A percentile compares a stretch with the other conserved stretches of the same genome.
phyloP scores from a whole-genome alignment of 2,888 invertebrate species.

The Drosophila quinaria region DNA sequence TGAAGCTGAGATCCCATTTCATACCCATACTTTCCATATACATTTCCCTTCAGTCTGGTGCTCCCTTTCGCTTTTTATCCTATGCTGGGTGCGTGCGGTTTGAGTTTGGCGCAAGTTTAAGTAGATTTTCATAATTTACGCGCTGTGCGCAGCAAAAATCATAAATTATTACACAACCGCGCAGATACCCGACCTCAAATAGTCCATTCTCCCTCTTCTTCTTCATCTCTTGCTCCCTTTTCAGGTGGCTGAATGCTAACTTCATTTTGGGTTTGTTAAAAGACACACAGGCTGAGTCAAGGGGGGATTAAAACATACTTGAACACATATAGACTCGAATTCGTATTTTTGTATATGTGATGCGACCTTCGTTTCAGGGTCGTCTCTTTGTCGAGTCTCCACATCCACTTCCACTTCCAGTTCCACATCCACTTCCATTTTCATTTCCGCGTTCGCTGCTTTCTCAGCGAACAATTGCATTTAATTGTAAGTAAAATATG shows the following conservation, averaged over 20 bases:
- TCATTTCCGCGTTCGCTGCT: constrained; percentile 18
- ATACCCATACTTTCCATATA: neutral
- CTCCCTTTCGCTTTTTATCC: neutral
- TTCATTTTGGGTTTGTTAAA: constrained; percentile 33
- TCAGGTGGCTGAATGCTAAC: constrained; percentile 37
- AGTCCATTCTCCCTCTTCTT: neutral
- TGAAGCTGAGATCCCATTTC: constrained; percentile 31
- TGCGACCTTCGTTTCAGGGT: constrained; percentile 40
- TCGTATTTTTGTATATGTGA: neutral
- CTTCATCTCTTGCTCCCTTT: neutral
- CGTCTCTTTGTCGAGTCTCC: constrained; percentile 9
- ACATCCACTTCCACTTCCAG: constrained; percentile 9
- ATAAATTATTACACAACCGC: constrained; percentile 70
- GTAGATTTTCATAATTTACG: constrained; percentile 82
- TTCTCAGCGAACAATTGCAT: constrained; percentile 68
- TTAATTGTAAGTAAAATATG: constrained; percentile 82
- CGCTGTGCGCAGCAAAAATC: constrained; percentile 64
- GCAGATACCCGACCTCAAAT: neutral
- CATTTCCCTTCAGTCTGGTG: neutral
- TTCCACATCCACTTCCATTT: neutral
- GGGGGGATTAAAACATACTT: constrained; percentile 11
- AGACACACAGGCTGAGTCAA: constrained; percentile 5
- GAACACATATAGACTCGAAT: neutral
- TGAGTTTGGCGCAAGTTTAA: constrained; percentile 68
- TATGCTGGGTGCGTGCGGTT: constrained; percentile 35